phyloP scores from a whole-genome alignment of 1,140 invertebrate species.

The Condylostylus longicornis region DNA sequence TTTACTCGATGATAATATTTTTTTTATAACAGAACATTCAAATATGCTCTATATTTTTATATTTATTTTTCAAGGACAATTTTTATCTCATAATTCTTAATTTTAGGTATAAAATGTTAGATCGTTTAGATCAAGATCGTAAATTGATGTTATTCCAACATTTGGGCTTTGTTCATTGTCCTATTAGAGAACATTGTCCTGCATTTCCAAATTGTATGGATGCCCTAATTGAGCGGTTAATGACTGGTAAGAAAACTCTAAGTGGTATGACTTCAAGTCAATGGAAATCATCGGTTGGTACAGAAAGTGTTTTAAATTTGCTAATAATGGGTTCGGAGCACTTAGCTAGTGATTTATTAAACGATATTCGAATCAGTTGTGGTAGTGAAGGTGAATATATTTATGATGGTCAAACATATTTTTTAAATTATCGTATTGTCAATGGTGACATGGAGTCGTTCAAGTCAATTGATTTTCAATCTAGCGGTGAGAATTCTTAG shows the following conservation, averaged over 20 bases:
- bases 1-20: background rate
- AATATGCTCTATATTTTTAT: background rate
- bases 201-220: conserved; percentile 83
- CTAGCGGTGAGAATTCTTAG: conserved; percentile 39
- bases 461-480: conserved; percentile 31
- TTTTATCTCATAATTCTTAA: conserved; percentile 3
- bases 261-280: conserved; percentile 37
- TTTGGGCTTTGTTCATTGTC: conserved; percentile 89
- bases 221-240: conserved; percentile 58
- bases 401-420: conserved; percentile 68
- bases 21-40: background rate
- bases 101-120: conserved; percentile 75
- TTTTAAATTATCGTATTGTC: conserved; percentile 69
- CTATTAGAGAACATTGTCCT: conserved; percentile 84
- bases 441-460: conserved; percentile 51
- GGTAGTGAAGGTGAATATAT: conserved; percentile 72
- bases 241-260: conserved; percentile 43
- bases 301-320: conserved; percentile 55
- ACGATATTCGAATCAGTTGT: conserved; percentile 44
- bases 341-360: conserved; percentile 60
- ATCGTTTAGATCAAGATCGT: conserved; percentile 83
- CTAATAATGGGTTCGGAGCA: conserved; percentile 61
- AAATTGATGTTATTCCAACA: conserved; percentile 90
- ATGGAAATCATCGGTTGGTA: conserved; percentile 44
- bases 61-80: conserved; percentile 3